A percentile compares a stretch with the other conserved stretches of the same genome.
Conservation (phyloP, 2,113 vertebrate genomes). For the Neolamprologus tretocephalus region DNA sequence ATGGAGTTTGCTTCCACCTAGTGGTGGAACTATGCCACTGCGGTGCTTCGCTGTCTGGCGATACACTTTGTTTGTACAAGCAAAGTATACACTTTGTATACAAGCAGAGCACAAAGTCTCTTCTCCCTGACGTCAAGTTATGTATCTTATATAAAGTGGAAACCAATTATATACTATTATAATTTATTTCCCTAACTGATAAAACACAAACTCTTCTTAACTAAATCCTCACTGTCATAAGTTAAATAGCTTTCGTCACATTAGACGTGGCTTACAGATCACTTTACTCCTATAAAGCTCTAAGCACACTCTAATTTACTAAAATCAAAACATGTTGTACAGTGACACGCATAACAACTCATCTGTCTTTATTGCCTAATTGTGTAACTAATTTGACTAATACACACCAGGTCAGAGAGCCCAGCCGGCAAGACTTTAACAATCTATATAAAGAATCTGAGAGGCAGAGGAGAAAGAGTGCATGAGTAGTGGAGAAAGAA, state of each 20-base stretch:
- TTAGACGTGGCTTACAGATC: not conserved
- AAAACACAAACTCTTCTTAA: not conserved
- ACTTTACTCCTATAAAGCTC: not conserved
- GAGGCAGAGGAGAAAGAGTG: not conserved
- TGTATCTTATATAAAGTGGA: not conserved
- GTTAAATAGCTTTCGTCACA: not conserved
- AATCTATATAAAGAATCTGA: not conserved
- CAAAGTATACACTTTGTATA: not conserved
- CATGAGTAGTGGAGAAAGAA: not conserved
- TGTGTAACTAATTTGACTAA: not conserved
- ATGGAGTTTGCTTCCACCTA: slow-evolving; percentile 14
- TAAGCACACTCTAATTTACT: not conserved
- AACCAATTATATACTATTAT: not conserved
- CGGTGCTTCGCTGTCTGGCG: not conserved
- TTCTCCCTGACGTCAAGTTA: not conserved
- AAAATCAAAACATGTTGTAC: not conserved
- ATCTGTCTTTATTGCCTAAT: not conserved
- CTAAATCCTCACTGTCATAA: not conserved
- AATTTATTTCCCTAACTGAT: not conserved
- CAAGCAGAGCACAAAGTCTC: not conserved
- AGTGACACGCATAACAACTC: not conserved
- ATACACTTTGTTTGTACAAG: not conserved
- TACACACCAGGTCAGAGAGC: not conserved
- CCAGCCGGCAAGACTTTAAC: not conserved
- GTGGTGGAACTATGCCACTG: not conserved